These are phyloP conservation scores for Kobus ellipsiprymnus DNA, from an alignment of 2,113 vertebrate genomes.

Conservation along the genomic window DNA sequence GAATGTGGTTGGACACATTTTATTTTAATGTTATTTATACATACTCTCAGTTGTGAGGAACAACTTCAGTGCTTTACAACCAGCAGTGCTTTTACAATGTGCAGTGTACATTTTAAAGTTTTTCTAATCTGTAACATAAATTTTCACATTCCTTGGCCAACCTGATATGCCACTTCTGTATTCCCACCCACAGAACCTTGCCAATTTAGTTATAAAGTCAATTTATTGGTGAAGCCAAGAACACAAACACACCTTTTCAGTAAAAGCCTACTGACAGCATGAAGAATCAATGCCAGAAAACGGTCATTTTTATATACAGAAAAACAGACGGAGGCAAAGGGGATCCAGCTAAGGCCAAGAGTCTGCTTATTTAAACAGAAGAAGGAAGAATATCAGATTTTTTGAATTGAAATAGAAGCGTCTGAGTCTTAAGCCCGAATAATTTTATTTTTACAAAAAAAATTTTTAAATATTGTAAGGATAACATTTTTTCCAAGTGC, in stretches of 20 bases:
- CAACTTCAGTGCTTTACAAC: not conserved
- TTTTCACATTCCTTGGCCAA: not conserved
- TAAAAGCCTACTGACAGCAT: not conserved
- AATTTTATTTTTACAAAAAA: not conserved
- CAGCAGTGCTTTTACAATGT: not conserved
- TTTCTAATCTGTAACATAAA: not conserved
- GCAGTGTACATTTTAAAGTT: not conserved
- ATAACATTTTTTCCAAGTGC: not conserved
- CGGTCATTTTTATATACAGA: not conserved
- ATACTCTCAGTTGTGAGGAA: not conserved
- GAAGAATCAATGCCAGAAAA: not conserved
- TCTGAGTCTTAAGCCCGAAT: not conserved
- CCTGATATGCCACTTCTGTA: not conserved
- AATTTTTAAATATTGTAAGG: not conserved
- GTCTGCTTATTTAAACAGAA: not conserved
- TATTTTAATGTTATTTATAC: not conserved
- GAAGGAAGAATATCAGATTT: not conserved
- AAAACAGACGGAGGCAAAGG: not conserved
- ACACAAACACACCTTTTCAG: not conserved
- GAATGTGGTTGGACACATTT: not conserved
- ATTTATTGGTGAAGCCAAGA: not conserved
- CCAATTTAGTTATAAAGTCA: not conserved
- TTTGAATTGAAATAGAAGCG: not conserved
- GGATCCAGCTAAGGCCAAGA: not conserved
- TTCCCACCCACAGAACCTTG: not conserved